Base-by-base conservation (phyloP, 2,888 invertebrate genomes). In the Bhutanitis thaidina region DNA sequence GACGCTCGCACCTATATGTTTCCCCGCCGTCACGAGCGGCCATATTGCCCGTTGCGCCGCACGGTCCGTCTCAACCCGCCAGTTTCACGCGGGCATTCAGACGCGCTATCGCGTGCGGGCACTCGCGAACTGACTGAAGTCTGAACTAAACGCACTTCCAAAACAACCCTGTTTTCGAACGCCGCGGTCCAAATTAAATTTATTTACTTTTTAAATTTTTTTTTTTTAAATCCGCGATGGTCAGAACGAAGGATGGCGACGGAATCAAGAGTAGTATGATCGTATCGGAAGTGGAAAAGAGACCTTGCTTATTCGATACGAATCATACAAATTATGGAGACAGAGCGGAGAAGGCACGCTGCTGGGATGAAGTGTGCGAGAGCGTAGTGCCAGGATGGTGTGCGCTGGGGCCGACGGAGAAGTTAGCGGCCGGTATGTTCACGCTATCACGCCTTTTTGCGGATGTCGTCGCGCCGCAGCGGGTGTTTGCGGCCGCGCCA, bases 331-430 rank as follows among this genome's bases (percentile, higher is more conserved):
- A 75, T 58, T 86, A 89, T 60, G 82, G 88, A 3, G 90, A 90
- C 56, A 71, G 87, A 58, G 73, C 79, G 30, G 86, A 81, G 72
- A 90, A 90, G 80, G 73, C 76, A 58, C 69, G 80, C 57, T 79
- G 80, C 63, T 90, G 90, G 90, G 85, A 86, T 65, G 89, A 89
- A 65, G 84, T 89, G 45, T 88, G 77, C 75, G 72, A 77, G 69
- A 73, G 64, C 61, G 86, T 89, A 56, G 86, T 89, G 67, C 88
- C 89, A 35, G 78, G 77, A 56, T 89, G 87, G 87, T 59, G 60
- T 62, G 65, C 73, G 67, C 77, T 89, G 68, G 75, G 74, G 56
- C 71, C 72, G 67, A 55, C 74, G 61, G 84, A 86, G 71, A 84
- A 76, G 80, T 72, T 80, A 61, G 74, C 80, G 65, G 86, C 85